Evolutionary conservation across 2,888 invertebrate species (phyloP).

Genomic region (Druceiella hillmani): DNA sequence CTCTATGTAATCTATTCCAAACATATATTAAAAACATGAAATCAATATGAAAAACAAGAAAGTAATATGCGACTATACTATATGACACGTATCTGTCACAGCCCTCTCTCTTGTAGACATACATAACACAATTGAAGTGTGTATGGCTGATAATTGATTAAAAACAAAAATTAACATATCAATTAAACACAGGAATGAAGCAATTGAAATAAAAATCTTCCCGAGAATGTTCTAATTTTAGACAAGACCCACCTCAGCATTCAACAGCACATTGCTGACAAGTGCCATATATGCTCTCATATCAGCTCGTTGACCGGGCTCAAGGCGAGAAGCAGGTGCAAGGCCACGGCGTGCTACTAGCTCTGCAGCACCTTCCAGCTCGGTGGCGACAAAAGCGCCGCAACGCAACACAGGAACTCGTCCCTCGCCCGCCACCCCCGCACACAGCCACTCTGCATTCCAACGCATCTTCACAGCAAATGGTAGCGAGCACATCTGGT

Average conservation of each 20-base stretch:
- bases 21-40: too few species aligned
- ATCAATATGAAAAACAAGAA: too few species aligned
- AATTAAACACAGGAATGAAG: too few species aligned
- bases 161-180: too few species aligned
- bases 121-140: too few species aligned
- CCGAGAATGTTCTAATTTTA: too few species aligned
- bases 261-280: slow-evolving; percentile 81
- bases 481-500: slow-evolving; percentile 77
- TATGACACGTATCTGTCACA: too few species aligned
- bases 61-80: too few species aligned
- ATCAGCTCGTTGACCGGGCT: slow-evolving; percentile 76
- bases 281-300: slow-evolving; percentile 92
- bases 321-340: slow-evolving; percentile 65
- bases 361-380: slow-evolving; percentile 86
- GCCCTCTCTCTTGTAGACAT: too few species aligned
- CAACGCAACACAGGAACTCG: slow-evolving; percentile 89
- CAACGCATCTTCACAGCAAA: slow-evolving; percentile 76
- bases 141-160: too few species aligned
- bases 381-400: slow-evolving; percentile 83
- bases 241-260: slow-evolving; percentile 76
- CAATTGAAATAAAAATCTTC: too few species aligned
- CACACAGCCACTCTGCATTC: slow-evolving; percentile 97
- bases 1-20: too few species aligned
- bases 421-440: slow-evolving; percentile 92
- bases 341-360: slow-evolving; percentile 83